phyloP scores from a whole-genome alignment of 2,797 vertebrate genomes.

The Notoglanidium macrostoma region DNA sequence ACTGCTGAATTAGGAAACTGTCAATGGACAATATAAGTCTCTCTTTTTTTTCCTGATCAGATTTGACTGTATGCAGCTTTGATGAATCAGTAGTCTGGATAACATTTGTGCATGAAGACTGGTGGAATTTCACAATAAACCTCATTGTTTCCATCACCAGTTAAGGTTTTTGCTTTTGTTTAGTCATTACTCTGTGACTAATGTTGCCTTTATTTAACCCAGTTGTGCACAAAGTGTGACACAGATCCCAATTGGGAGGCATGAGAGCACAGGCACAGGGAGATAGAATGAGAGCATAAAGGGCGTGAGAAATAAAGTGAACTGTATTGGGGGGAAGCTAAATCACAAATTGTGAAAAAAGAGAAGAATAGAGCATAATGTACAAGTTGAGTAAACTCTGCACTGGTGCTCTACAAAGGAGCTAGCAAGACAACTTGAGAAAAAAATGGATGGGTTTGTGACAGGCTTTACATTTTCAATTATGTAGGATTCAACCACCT shows the following conservation, averaged over 20 bases:
- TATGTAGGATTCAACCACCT: too few relatives aligned
- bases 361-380: not conserved
- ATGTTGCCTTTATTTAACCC: not conserved
- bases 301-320: not conserved
- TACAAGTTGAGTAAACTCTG: not conserved
- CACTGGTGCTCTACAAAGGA: not conserved
- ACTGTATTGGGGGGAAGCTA: not conserved
- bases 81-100: not conserved
- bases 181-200: slow-evolving; percentile 8
- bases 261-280: not conserved
- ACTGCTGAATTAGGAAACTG: not conserved
- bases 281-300: not conserved
- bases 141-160: not conserved
- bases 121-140: not conserved
- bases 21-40: not conserved
- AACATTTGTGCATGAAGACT: not conserved
- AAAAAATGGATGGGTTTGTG: too few relatives aligned
- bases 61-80: not conserved
- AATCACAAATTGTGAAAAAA: not conserved
- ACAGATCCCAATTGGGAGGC: not conserved
- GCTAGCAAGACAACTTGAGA: too few relatives aligned
- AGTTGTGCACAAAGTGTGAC: not conserved
- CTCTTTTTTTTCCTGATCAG: not conserved
- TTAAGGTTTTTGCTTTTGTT: not conserved
- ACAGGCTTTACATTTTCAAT: too few relatives aligned